Percentiles rank a stretch among this genome's conserved stretches.
These are phyloP conservation scores for Nematolebias whitei DNA, from an alignment of 2,113 vertebrate genomes.

Conservation along the genomic window DNA sequence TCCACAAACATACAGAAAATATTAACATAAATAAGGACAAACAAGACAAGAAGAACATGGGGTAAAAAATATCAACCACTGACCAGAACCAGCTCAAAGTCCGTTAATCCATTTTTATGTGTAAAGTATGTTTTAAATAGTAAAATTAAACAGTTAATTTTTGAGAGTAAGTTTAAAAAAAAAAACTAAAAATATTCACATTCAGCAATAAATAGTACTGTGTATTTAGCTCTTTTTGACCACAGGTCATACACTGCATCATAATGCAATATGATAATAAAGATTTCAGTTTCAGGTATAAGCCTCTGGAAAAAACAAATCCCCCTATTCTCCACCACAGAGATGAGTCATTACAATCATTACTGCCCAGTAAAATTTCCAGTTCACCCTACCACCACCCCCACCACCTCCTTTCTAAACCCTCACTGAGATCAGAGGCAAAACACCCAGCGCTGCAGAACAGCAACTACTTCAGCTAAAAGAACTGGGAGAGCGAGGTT, in stretches of 20 bases:
- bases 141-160: neutral
- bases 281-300: conserved; percentile 8
- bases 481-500: neutral
- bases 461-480: neutral
- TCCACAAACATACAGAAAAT: too few relatives aligned
- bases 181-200: conserved; percentile 1
- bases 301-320: neutral
- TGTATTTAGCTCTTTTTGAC: conserved; percentile 50
- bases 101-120: too few relatives aligned
- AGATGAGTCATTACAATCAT: conserved; percentile 5
- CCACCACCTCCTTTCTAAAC: neutral
- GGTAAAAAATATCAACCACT: too few relatives aligned
- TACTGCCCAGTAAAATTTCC: neutral
- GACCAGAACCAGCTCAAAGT: neutral
- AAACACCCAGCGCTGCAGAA: conserved; percentile 32
- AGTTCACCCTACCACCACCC: too few relatives aligned
- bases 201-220: conserved; percentile 20
- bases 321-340: too few relatives aligned
- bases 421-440: neutral
- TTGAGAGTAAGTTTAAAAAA: neutral
- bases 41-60: neutral
- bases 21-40: too few relatives aligned
- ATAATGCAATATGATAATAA: conserved; percentile 24
- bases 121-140: neutral
- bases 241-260: conserved; percentile 58